Percentiles rank a stretch among this genome's conserved stretches.
Evolutionary conservation across 92 coral and sea anemone genomes (phyloP).

Genomic region (Paramuricea clavata): DNA sequence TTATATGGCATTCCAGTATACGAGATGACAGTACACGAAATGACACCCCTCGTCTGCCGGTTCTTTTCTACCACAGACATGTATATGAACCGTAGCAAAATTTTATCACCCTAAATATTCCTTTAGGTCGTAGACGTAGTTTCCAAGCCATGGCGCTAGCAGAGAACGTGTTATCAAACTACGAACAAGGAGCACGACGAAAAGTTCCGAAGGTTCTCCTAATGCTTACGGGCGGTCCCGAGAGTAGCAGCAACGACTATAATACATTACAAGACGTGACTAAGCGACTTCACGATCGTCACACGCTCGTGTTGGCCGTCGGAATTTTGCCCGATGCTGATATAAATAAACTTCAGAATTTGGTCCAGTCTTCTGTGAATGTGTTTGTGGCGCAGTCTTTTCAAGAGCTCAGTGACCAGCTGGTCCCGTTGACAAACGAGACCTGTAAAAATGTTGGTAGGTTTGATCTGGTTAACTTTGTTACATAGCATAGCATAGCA

Average conservation of each 20-base stretch:
- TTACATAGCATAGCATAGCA: not conserved
- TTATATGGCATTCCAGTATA: too few species aligned
- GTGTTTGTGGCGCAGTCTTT: conserved; percentile 34
- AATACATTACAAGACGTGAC: not conserved
- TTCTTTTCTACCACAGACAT: too few species aligned
- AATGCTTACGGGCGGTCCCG: conserved; percentile 38
- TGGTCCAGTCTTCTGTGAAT: conserved; percentile 35
- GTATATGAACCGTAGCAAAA: too few species aligned
- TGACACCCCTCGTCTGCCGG: too few species aligned
- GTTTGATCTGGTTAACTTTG: not conserved
- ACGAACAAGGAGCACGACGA: conserved; percentile 21
- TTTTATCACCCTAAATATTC: too few species aligned
- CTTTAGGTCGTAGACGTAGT: conserved; percentile 12
- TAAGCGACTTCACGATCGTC: conserved; percentile 33
- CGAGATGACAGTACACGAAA: too few species aligned
- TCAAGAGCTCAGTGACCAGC: conserved; percentile 13
- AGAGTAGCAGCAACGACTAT: conserved; percentile 10
- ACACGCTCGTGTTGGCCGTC: conserved; percentile 30
- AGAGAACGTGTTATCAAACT: conserved; percentile 8
- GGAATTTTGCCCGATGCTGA: not conserved
- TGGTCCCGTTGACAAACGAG: conserved; percentile 26
- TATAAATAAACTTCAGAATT: not conserved
- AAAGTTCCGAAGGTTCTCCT: conserved; percentile 47
- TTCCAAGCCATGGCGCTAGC: conserved; percentile 4
- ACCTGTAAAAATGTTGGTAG: conserved; percentile 36